phyloP scores from a whole-genome alignment of 2,888 invertebrate genomes.

The Ornithoptera alexandrae region DNA sequence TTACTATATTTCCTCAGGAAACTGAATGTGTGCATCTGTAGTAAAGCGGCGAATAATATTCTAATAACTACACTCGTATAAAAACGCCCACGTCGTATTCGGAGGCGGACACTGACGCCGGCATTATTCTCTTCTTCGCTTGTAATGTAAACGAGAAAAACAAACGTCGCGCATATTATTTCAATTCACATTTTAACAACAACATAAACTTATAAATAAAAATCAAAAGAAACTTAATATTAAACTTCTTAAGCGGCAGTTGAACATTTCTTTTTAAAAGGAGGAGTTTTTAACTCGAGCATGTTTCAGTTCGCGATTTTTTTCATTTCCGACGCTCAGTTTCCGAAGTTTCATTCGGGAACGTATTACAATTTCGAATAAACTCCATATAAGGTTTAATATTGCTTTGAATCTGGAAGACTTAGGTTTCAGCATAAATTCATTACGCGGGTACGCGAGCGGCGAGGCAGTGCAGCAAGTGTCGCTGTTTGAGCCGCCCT shows the following conservation, averaged over 20 bases:
- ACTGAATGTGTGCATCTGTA: too few species aligned
- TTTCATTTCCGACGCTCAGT: conserved; percentile 12
- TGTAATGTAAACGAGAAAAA: not conserved
- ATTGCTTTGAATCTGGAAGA: not conserved
- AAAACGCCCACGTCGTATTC: too few species aligned
- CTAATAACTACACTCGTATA: too few species aligned
- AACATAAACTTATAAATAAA: too few species aligned
- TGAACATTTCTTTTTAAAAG: not conserved
- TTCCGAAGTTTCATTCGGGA: not conserved
- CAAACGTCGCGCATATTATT: not conserved
- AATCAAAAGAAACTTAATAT: not conserved
- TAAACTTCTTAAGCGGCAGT: conserved; percentile 1
- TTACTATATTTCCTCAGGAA: too few species aligned
- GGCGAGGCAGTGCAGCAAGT: not conserved
- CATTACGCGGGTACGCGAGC: conserved; percentile 4
- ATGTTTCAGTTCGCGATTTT: not conserved
- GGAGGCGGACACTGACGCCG: too few species aligned
- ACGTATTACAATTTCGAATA: conserved; percentile 1
- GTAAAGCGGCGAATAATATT: too few species aligned
- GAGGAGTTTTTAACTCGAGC: conserved; percentile 2
- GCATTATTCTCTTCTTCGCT: too few species aligned
- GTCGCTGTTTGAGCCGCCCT: conserved; percentile 1
- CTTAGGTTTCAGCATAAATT: conserved; percentile 2
- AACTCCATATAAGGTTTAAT: conserved; percentile 1
- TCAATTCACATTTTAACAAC: not conserved